Evolutionary conservation across 2,888 invertebrate species (phyloP).

Genomic region (Frankliniella intonsa): DNA sequence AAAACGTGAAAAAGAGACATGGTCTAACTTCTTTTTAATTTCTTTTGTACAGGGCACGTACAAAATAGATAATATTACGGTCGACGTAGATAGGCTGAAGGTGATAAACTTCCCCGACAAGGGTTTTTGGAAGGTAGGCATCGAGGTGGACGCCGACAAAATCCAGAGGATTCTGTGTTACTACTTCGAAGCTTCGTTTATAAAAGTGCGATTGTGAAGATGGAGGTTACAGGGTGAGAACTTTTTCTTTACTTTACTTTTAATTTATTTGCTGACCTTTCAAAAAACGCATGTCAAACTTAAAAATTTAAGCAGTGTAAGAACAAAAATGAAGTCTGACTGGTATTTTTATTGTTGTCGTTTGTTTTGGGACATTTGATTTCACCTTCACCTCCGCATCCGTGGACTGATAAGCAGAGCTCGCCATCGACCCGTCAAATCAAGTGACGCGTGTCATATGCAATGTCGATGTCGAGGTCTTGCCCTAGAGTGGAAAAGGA

Average conservation of each 20-base stretch:
- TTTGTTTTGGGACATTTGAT: no score
- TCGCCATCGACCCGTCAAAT: no score
- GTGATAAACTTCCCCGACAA: not conserved
- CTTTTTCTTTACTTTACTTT: no score
- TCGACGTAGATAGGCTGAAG: not conserved
- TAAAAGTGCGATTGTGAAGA: not conserved
- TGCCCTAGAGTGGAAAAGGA: no score
- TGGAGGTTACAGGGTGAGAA: not conserved
- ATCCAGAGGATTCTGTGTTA: not conserved
- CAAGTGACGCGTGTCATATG: no score
- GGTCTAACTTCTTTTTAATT: not conserved
- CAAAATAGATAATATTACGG: not conserved
- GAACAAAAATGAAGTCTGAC: no score
- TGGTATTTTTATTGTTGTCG: no score
- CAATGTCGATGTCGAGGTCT: no score
- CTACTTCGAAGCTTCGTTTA: not conserved
- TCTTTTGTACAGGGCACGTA: not conserved
- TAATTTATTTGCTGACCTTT: no score
- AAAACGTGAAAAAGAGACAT: not conserved
- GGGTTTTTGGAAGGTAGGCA: not conserved
- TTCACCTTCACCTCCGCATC: no score
- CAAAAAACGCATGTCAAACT: not conserved
- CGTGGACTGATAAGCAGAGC: no score
- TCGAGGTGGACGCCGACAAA: not conserved
- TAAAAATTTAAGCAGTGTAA: not conserved